phyloP scores from a whole-genome alignment of 1,140 invertebrate genomes.

The Phocides pigmalion region DNA sequence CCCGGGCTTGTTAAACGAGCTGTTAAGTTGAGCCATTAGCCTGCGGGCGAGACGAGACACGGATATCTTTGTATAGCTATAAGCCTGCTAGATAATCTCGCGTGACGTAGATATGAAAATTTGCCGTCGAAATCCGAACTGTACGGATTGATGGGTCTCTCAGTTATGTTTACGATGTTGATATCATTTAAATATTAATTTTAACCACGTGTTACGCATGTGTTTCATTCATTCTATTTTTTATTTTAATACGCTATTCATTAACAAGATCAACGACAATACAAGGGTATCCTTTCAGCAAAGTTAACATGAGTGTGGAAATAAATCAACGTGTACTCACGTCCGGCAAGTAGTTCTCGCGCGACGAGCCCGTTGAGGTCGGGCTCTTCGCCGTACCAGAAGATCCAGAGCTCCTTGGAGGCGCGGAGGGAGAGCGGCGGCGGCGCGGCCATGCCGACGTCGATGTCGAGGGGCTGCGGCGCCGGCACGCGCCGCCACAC shows the following conservation, averaged over 20 bases:
- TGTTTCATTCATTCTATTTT: not conserved
- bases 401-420: slow-evolving; percentile 98
- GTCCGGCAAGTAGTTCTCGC: slow-evolving; percentile 90
- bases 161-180: not conserved
- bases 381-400: slow-evolving; percentile 99
- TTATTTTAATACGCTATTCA: not conserved
- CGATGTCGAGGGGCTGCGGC: slow-evolving; percentile 84
- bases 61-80: slow-evolving; percentile 2
- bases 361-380: slow-evolving; percentile 93
- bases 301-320: not conserved
- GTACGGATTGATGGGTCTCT: not conserved
- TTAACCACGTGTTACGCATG: not conserved
- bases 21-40: slow-evolving; percentile 65
- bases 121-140: not conserved
- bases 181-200: not conserved
- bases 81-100: slow-evolving; percentile 6
- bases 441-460: slow-evolving; percentile 85
- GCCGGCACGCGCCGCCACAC: slow-evolving; percentile 95
- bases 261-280: not conserved
- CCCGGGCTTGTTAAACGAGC: slow-evolving; percentile 62
- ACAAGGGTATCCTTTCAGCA: not conserved
- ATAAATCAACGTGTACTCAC: slow-evolving; percentile 83
- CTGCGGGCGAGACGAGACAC: slow-evolving; percentile 28
- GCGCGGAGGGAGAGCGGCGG: slow-evolving; percentile 90
- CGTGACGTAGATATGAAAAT: slow-evolving; percentile 9